phyloP scores from a whole-genome alignment of 2,888 invertebrate genomes.

The Hydropsyche betteni region DNA sequence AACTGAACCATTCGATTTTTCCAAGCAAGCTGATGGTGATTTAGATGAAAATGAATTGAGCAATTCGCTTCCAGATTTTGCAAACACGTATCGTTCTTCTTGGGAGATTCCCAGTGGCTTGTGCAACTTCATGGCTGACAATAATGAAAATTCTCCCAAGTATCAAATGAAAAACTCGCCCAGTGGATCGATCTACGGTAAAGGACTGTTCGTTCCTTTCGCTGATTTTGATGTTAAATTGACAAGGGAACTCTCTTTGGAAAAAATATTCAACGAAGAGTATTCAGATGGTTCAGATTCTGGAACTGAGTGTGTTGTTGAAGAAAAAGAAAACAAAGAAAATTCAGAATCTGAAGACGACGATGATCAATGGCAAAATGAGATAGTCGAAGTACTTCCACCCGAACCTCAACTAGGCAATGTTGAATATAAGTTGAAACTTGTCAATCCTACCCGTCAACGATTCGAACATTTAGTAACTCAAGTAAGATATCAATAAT shows the following conservation, averaged over 20 bases:
- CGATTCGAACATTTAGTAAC: constrained; percentile 96
- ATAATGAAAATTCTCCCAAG: constrained; percentile 25
- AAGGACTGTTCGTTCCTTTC: constrained; percentile 43
- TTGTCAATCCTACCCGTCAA: constrained; percentile 90
- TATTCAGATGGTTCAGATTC: constrained; percentile 49
- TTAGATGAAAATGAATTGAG: neutral
- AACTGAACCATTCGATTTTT: constrained; percentile 50
- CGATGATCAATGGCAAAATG: constrained; percentile 41
- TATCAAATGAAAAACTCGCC: constrained; percentile 36
- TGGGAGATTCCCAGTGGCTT: constrained; percentile 32
- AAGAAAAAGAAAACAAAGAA: constrained; percentile 56
- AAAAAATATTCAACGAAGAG: constrained; percentile 45
- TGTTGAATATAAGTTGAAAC: constrained; percentile 94
- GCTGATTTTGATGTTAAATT: constrained; percentile 26
- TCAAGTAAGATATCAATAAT: constrained; percentile 69
- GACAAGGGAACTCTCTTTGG: neutral
- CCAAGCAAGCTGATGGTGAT: constrained; percentile 43
- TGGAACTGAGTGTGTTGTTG: constrained; percentile 59
- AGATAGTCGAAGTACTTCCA: constrained; percentile 69
- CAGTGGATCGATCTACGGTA: constrained; percentile 46
- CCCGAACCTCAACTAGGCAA: constrained; percentile 95
- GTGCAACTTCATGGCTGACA: constrained; percentile 34
- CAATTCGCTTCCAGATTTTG: constrained; percentile 6
- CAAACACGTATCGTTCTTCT: constrained; percentile 4
- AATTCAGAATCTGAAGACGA: constrained; percentile 47